These are phyloP conservation scores for Macrobrachium nipponense DNA, from an alignment of 1,140 invertebrate species.

Conservation along the genomic window DNA sequence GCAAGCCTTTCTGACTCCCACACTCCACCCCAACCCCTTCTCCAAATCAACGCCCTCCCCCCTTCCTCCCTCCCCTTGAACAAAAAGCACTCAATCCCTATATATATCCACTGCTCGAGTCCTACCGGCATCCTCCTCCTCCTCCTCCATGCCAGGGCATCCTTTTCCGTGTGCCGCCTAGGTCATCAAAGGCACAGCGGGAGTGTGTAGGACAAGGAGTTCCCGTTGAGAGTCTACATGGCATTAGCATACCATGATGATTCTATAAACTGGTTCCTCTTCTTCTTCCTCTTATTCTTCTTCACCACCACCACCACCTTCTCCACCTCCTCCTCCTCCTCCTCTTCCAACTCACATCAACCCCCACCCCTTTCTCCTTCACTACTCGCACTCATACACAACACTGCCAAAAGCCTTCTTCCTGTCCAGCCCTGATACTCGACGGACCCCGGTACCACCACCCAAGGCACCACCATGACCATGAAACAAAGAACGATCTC, in stretches of 20 bases:
- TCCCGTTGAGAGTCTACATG: neutral
- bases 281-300: neutral
- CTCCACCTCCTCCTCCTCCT: neutral
- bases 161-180: neutral
- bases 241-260: slow-evolving; percentile 51
- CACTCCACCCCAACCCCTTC: too few relatives aligned
- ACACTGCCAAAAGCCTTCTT: too few relatives aligned
- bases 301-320: neutral
- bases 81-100: too few relatives aligned
- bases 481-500: too few relatives aligned
- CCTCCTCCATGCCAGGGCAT: neutral
- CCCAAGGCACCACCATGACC: too few relatives aligned
- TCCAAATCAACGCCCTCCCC: too few relatives aligned
- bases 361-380: neutral
- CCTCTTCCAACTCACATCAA: neutral
- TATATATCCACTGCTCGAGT: neutral
- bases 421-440: neutral
- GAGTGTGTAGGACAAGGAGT: slow-evolving; percentile 43
- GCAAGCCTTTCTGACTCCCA: too few relatives aligned
- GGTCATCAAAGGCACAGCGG: slow-evolving; percentile 18
- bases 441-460: neutral
- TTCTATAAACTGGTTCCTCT: slow-evolving; percentile 24
- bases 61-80: too few relatives aligned
- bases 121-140: neutral
- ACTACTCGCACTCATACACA: neutral